These are phyloP conservation scores for Anser brachyrhynchus DNA, from an alignment of 2,113 vertebrate genomes.

Conservation along the genomic window DNA sequence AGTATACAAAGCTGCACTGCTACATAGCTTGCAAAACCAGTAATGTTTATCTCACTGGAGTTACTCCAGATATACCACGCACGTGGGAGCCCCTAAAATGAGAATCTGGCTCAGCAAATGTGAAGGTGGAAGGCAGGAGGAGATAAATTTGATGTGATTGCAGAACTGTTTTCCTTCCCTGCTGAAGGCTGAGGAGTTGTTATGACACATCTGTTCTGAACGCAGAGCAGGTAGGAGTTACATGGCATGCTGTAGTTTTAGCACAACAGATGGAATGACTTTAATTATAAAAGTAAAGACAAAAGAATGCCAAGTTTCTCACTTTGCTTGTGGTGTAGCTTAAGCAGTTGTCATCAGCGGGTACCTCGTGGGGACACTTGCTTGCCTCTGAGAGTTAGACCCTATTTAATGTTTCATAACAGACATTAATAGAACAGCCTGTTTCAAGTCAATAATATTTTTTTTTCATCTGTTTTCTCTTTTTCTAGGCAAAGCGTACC, in stretches of 20 bases:
- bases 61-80: conserved; percentile 11
- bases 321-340: neutral
- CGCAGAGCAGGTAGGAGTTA: conserved; percentile 40
- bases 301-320: conserved; percentile 42
- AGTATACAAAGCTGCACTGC: neutral
- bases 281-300: conserved; percentile 44
- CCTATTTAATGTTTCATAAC: neutral
- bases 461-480: conserved; percentile 15
- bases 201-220: conserved; percentile 54
- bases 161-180: conserved; percentile 37
- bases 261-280: conserved; percentile 42
- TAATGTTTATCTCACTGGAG: conserved; percentile 26
- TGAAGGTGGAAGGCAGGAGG: conserved; percentile 8
- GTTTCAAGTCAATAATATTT: conserved; percentile 11
- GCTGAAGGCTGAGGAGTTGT: conserved; percentile 34
- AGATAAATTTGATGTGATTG: conserved; percentile 49
- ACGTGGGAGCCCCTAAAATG: conserved; percentile 22
- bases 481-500: conserved; percentile 89
- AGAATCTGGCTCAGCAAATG: neutral
- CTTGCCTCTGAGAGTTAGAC: conserved; percentile 29
- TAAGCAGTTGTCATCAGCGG: conserved; percentile 6
- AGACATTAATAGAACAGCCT: conserved; percentile 6
- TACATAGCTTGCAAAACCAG: conserved; percentile 23
- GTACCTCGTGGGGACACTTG: neutral
- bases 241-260: conserved; percentile 24